These are phyloP conservation scores for Gambusia yucatana DNA, from an alignment of 2,797 vertebrate genomes.

Conservation along the genomic window DNA sequence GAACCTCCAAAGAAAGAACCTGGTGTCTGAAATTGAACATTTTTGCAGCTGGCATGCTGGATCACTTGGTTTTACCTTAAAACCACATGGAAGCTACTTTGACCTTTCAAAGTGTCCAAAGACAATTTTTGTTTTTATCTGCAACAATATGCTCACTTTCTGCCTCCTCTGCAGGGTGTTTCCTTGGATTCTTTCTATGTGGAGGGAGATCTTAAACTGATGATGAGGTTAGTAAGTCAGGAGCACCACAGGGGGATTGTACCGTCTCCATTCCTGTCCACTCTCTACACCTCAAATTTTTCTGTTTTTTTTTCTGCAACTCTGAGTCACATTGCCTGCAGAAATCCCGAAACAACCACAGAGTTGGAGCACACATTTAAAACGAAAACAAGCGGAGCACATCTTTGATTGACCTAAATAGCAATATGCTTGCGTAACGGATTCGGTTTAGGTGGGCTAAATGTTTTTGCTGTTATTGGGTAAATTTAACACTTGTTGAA, in stretches of 20 bases:
- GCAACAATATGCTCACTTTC: background rate
- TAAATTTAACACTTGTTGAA: background rate
- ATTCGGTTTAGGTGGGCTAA: background rate
- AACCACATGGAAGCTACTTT: background rate
- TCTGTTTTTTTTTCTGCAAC: background rate
- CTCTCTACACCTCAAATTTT: constrained; percentile 1
- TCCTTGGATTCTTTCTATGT: background rate
- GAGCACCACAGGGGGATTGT: background rate
- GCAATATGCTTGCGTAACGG: background rate
- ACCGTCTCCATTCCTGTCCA: constrained; percentile 1
- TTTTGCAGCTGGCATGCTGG: background rate
- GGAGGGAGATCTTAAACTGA: background rate
- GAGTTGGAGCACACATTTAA: background rate
- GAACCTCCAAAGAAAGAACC: background rate
- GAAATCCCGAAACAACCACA: background rate
- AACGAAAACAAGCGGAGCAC: background rate
- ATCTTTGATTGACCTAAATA: constrained; percentile 7
- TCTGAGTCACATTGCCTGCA: constrained; percentile 2
- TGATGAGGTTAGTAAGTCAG: background rate
- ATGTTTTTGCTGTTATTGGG: background rate
- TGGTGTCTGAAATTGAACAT: background rate
- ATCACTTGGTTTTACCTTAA: background rate
- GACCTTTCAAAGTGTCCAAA: background rate
- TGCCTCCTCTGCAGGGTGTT: background rate
- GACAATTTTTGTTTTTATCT: background rate